Conservation (phyloP, 2,113 vertebrate genomes). For the Calyptommatus sinebrachiatus region DNA sequence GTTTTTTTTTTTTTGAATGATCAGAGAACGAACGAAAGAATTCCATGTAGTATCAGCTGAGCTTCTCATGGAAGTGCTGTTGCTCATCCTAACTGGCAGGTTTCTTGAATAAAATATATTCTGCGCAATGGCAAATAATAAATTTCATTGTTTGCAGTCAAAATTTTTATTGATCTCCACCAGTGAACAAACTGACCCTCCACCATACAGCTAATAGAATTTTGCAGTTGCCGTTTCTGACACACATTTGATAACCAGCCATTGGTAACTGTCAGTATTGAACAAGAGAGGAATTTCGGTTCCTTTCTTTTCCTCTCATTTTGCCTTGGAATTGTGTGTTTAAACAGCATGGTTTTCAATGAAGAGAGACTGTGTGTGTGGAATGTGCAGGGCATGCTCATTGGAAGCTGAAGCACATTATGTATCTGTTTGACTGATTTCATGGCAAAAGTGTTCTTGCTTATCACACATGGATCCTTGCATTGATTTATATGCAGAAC, state of each 20-base stretch:
- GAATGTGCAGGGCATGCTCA: background rate
- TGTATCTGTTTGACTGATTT: background rate
- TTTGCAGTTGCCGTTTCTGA: background rate
- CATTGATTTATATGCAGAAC: slow-evolving; percentile 1
- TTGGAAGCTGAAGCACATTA: rapidly evolving
- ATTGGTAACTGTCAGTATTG: background rate
- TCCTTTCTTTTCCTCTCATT: background rate
- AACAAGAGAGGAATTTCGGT: background rate
- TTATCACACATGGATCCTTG: background rate
- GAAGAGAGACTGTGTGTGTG: background rate
- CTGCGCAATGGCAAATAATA: background rate
- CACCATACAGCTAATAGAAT: slow-evolving; percentile 1
- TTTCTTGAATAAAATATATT: background rate
- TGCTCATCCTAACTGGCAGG: background rate
- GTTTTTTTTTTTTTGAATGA: background rate
- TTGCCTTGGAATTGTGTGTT: background rate
- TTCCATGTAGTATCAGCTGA: background rate
- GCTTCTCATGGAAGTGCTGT: background rate
- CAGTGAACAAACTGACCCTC: background rate
- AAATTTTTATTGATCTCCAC: rapidly evolving
- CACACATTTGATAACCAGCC: background rate
- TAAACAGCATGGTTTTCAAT: background rate
- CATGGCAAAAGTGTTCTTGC: background rate
- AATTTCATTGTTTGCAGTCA: background rate
- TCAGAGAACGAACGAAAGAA: background rate